phyloP scores from a whole-genome alignment of 2,888 invertebrate species.

The Galerucella calmariensis region DNA sequence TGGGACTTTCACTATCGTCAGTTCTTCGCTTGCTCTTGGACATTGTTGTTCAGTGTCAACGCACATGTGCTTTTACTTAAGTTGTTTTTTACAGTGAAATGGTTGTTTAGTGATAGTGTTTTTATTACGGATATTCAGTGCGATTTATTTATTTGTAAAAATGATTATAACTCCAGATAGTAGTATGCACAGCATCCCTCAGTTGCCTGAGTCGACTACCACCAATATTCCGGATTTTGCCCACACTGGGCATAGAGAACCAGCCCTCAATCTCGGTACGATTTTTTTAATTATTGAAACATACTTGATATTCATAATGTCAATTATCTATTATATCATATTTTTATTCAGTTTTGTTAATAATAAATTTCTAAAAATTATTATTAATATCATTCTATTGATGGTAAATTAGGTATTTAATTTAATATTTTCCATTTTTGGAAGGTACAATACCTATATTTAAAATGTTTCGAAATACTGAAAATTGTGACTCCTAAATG shows the following conservation, averaged over 20 bases:
- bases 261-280: conserved; percentile 79
- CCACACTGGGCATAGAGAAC: conserved; percentile 69
- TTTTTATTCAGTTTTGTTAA: background rate
- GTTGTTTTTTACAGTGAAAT: conserved; percentile 25
- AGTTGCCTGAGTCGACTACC: conserved; percentile 66
- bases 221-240: conserved; percentile 54
- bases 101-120: conserved; percentile 14
- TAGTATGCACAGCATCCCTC: conserved; percentile 65
- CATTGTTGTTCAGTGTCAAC: conserved; percentile 50
- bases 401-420: too few species aligned
- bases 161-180: conserved; percentile 79
- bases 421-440: too few species aligned
- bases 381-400: too few species aligned
- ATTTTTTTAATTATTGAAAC: background rate
- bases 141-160: conserved; percentile 40
- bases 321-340: background rate
- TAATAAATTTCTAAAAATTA: too few species aligned
- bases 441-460: too few species aligned
- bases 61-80: conserved; percentile 41
- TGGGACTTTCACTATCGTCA: conserved; percentile 67
- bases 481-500: too few species aligned
- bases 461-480: too few species aligned
- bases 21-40: conserved; percentile 60
- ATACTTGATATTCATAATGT: background rate
- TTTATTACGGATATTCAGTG: conserved; percentile 16